Conservation (phyloP, 2,113 vertebrate species). For the Sturnus vulgaris region DNA sequence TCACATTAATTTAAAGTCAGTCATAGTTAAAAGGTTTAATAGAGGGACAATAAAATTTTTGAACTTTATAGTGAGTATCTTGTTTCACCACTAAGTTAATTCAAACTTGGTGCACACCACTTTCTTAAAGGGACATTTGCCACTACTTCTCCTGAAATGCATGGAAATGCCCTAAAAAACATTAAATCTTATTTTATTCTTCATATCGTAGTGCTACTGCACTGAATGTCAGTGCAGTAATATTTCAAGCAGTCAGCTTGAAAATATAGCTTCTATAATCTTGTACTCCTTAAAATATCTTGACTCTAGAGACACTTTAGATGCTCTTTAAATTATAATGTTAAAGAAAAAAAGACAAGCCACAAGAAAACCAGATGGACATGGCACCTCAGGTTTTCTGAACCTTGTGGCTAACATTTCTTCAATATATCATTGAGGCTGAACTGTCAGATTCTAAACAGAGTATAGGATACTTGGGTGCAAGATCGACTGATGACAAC, state of each 20-base stretch:
- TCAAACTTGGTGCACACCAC: not conserved
- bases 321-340: not conserved
- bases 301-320: not conserved
- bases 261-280: not conserved
- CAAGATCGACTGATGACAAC: not conserved
- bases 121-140: not conserved
- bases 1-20: not conserved
- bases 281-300: not conserved
- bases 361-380: not conserved
- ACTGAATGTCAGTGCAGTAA: not conserved
- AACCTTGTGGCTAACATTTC: not conserved
- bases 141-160: not conserved
- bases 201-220: not conserved
- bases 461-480: not conserved
- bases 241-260: not conserved
- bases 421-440: not conserved
- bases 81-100: not conserved
- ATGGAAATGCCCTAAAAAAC: not conserved
- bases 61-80: not conserved
- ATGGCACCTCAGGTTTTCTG: not conserved
- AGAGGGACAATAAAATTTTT: not conserved
- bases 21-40: not conserved
- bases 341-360: not conserved
- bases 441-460: not conserved
- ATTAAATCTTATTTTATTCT: not conserved